Conservation (phyloP, 2,797 vertebrate species). For the Karalla daura region DNA sequence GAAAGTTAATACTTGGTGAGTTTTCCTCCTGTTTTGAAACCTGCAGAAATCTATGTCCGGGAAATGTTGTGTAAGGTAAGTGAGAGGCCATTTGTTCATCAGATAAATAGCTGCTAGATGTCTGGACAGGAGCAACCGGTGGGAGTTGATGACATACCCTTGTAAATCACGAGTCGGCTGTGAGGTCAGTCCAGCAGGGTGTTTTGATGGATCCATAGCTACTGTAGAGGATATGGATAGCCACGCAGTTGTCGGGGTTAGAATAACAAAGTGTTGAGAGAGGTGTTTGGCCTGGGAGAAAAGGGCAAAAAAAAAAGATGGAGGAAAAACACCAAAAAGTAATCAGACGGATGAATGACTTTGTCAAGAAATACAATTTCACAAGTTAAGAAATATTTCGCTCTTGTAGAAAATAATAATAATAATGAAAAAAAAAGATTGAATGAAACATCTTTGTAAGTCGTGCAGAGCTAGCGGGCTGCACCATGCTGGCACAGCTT, state of each 20-base stretch:
- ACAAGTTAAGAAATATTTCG: neutral
- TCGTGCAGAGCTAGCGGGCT: neutral
- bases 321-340: neutral
- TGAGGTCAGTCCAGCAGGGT: neutral
- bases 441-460: neutral
- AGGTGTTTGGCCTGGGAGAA: neutral
- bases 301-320: neutral
- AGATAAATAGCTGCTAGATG: slow-evolving; percentile 2
- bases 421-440: neutral
- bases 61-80: neutral
- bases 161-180: slow-evolving; percentile 2
- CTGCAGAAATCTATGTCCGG: neutral
- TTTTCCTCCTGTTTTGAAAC: neutral
- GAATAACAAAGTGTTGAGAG: slow-evolving; percentile 1
- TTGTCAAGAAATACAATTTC: slow-evolving; percentile 2
- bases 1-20: neutral
- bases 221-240: neutral
- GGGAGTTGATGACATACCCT: neutral
- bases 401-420: neutral
- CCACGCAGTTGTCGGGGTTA: neutral
- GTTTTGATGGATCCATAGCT: neutral
- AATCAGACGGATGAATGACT: neutral
- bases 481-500: neutral
- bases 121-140: slow-evolving; percentile 11
- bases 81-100: slow-evolving; percentile 18